Base-by-base conservation (phyloP, 2,888 invertebrate genomes). In the Arenicola marina region DNA sequence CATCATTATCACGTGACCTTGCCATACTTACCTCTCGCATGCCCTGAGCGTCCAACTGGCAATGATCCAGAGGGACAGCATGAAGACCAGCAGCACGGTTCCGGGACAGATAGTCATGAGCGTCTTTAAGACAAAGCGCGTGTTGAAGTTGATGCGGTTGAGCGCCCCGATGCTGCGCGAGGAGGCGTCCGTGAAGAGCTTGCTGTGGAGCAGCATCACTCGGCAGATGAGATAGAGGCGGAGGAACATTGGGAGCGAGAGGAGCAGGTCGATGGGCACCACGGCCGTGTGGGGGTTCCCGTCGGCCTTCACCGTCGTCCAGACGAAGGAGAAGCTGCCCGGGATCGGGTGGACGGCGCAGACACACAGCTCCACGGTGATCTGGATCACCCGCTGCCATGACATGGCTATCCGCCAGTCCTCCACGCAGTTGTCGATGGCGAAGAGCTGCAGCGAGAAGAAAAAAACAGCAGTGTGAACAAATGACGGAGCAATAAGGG, bases 351-450 rank as follows among this genome's bases (percentile, higher is more conserved):
- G 99, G 77, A 99, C 90, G 78, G 95, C 95, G 86, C 99, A 99
- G 82, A 98, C 93, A 76, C 90, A 86, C 77, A 99, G 88, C 73
- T 84, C 84, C 56, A 79, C 63, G 21, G 74, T 58, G 56, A 83
- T 73, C 72, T 85, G 85, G 33, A 82, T 89, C 85, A 96, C 92
- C 85, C 98, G 89, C 86, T 96, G 95, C 91, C 94, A 95, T 76
- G 97, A 98, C 92, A 99, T 95, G 79, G 98, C 98, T 86, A 99
- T 99, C 83, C 98, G 89, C 99, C 99, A 99, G 87, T 99, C 99
- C 85, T 99, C 99, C 73, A 98, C 96, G 87, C 97, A 97, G 88
- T 99, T 99, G 89, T 99, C 98, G 87, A 98, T 96, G 92, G 98
- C 97, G 88, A 98, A 99, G 31, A 53, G 24, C 53, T 53, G 33